Percentiles rank a stretch among this genome's conserved stretches.
These are phyloP conservation scores for Phalangium opilio DNA, from an alignment of 2,888 invertebrate species.

Conservation along the genomic window DNA sequence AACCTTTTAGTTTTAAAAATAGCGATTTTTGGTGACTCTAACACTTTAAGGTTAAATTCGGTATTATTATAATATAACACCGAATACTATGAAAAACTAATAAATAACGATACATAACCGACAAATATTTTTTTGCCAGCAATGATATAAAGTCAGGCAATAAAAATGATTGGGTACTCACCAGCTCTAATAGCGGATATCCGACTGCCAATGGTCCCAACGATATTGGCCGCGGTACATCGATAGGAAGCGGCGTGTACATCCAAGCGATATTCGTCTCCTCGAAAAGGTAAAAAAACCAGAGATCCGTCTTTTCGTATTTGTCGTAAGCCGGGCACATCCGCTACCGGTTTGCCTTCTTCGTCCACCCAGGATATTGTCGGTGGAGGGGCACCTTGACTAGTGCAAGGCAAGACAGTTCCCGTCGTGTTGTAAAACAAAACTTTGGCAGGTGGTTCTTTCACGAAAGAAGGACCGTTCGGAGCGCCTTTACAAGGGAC, in stretches of 20 bases:
- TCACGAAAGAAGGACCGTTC: conserved; percentile 10
- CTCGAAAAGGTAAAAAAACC: conserved; percentile 13
- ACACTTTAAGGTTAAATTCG: too few relatives aligned
- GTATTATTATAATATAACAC: too few relatives aligned
- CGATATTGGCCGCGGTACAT: conserved; percentile 11
- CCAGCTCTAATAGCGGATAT: conserved; percentile 12
- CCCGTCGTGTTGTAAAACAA: conserved; percentile 14
- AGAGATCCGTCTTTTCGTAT: conserved; percentile 13
- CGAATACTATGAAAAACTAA: too few relatives aligned
- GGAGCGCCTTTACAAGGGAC: too few relatives aligned
- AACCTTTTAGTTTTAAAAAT: too few relatives aligned
- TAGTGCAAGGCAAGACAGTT: conserved; percentile 12
- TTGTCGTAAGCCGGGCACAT: conserved; percentile 13
- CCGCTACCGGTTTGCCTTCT: conserved; percentile 8
- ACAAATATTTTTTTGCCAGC: too few relatives aligned
- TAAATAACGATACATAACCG: too few relatives aligned
- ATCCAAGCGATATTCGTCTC: conserved; percentile 15
- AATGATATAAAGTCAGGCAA: too few relatives aligned
- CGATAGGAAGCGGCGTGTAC: conserved; percentile 12
- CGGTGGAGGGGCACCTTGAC: conserved; percentile 15
- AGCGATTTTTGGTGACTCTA: too few relatives aligned
- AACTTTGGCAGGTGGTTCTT: conserved; percentile 12
- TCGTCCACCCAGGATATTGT: conserved; percentile 14
- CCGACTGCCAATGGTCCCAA: conserved; percentile 12
- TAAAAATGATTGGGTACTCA: conserved; percentile 4